Percentiles rank a stretch among this genome's conserved stretches.
Evolutionary conservation across 2,888 invertebrate species (phyloP).

Genomic region (Julus scanicus): DNA sequence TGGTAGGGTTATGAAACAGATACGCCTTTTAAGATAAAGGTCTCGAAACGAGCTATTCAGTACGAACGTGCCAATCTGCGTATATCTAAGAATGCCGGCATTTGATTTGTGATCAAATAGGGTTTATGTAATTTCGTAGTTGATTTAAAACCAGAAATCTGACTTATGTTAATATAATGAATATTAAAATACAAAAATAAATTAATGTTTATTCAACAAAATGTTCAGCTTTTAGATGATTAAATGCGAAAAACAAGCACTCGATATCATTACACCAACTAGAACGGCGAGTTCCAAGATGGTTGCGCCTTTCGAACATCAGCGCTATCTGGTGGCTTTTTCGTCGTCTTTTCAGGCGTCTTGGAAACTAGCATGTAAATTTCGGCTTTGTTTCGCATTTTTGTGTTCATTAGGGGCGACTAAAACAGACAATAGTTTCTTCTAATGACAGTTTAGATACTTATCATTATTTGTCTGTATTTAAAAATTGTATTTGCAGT

Average conservation of each 20-base stretch:
- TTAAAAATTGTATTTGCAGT: constrained; percentile 6
- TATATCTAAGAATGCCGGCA: too few relatives aligned
- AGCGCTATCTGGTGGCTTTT: not conserved
- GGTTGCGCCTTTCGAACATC: not conserved
- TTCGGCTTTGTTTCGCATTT: not conserved
- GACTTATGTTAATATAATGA: too few relatives aligned
- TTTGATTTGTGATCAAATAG: too few relatives aligned
- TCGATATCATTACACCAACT: not conserved
- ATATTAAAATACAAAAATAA: too few relatives aligned
- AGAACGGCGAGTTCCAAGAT: not conserved
- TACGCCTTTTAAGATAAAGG: too few relatives aligned
- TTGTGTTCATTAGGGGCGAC: constrained; percentile 11
- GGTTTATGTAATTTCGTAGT: too few relatives aligned
- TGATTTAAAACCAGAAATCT: too few relatives aligned
- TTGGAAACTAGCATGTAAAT: constrained; percentile 1
- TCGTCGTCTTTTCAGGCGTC: not conserved
- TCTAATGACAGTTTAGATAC: constrained; percentile 3
- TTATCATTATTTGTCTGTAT: constrained; percentile 19
- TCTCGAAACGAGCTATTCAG: too few relatives aligned
- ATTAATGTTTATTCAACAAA: too few relatives aligned
- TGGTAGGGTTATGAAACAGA: too few relatives aligned
- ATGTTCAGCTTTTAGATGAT: not conserved
- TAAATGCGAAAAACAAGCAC: not conserved
- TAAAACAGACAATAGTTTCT: constrained; percentile 19
- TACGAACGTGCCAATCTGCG: too few relatives aligned